Conservation (phyloP, 1,140 invertebrate species). For the Planococcus citri region DNA sequence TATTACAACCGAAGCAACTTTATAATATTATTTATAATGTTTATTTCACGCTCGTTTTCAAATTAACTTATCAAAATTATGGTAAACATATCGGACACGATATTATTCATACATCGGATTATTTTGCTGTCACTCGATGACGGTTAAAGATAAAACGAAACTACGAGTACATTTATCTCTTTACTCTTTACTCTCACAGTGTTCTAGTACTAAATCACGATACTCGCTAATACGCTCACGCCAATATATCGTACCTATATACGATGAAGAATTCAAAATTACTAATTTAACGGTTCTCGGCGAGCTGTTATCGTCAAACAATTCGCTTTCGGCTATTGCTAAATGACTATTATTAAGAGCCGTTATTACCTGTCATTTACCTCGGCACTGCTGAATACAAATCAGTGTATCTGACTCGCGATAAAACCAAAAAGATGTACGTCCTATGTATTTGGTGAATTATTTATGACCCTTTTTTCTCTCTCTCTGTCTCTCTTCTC, state of each 20-base stretch:
- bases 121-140: no score
- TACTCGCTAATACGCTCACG: not conserved
- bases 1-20: not conserved
- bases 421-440: no score
- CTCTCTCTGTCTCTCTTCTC: no score
- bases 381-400: not conserved
- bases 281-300: not conserved
- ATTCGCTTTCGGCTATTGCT: not conserved
- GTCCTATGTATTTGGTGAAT: no score
- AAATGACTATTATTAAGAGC: slow-evolving; percentile 3
- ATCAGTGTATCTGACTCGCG: not conserved
- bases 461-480: no score
- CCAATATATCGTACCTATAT: no score
- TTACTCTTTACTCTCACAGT: no score
- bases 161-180: no score
- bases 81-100: not conserved
- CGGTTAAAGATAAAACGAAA: no score
- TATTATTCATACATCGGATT: not conserved
- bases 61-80: not conserved
- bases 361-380: slow-evolving; percentile 7
- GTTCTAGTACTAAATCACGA: not conserved
- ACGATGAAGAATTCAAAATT: not conserved
- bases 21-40: not conserved
- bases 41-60: not conserved
- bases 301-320: not conserved